Percentiles rank a stretch among this genome's conserved stretches.
Evolutionary conservation across 2,113 vertebrate species (phyloP).

Genomic region (Pedetes capensis): DNA sequence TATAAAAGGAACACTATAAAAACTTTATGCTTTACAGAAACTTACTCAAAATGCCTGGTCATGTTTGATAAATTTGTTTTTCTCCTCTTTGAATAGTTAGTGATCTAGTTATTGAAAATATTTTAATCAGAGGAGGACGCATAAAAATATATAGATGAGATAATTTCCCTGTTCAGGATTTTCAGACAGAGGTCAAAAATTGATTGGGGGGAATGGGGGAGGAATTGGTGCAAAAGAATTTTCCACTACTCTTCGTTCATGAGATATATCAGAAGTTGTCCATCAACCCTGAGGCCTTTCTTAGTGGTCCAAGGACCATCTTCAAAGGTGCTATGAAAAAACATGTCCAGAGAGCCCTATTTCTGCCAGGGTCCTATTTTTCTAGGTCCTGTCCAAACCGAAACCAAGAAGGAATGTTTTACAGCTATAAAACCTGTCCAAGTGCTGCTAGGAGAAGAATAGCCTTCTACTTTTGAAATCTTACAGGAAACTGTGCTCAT

Average conservation of each 20-base stretch:
- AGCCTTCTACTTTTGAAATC: slow-evolving; percentile 61
- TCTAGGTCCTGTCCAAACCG: not conserved
- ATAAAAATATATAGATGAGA: not conserved
- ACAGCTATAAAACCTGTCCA: not conserved
- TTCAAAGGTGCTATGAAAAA: not conserved
- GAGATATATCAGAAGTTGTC: not conserved
- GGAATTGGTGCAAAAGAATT: not conserved
- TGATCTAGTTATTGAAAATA: not conserved
- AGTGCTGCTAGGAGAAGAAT: not conserved
- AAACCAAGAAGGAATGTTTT: not conserved
- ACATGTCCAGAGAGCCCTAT: not conserved
- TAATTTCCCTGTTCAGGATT: not conserved
- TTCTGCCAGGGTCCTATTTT: not conserved
- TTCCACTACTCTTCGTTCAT: not conserved
- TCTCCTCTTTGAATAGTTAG: not conserved
- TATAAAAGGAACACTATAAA: not conserved
- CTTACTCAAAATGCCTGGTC: not conserved
- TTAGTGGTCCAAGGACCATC: not conserved
- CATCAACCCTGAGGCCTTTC: not conserved
- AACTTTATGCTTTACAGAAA: not conserved
- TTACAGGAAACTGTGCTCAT: not conserved
- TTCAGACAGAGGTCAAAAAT: not conserved
- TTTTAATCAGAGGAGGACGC: not conserved
- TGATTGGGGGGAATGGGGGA: too few species aligned
- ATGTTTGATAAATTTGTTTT: not conserved